Percentiles rank a stretch among this genome's conserved stretches.
phyloP scores from a whole-genome alignment of 2,113 vertebrate species.

The Paradoxurus hermaphroditus region DNA sequence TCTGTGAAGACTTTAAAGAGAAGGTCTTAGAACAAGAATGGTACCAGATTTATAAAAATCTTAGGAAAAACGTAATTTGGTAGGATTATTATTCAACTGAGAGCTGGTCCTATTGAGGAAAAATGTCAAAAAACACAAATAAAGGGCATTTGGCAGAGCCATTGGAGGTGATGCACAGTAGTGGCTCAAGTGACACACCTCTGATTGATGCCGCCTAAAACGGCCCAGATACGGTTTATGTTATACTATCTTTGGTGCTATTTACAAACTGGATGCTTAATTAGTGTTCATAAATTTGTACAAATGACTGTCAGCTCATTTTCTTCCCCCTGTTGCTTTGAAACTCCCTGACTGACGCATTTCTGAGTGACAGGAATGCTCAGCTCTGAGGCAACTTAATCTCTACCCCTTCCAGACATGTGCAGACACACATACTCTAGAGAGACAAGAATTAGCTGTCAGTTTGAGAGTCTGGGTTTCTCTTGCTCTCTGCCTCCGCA shows the following conservation, averaged over 20 bases:
- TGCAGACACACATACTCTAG: not conserved
- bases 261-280: slow-evolving; percentile 55
- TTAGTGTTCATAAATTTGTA: slow-evolving; percentile 40
- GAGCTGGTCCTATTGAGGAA: not conserved
- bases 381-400: not conserved
- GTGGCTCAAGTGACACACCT: accelerated
- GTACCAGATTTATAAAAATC: not conserved
- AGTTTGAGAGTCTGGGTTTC: not conserved
- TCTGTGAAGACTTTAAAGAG: slow-evolving; percentile 5
- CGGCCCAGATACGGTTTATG: not conserved
- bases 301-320: slow-evolving; percentile 28
- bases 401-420: not conserved
- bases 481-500: not conserved
- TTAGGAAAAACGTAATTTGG: not conserved
- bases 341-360: slow-evolving; percentile 30
- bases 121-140: not conserved
- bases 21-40: not conserved
- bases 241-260: not conserved
- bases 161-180: not conserved
- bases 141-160: not conserved
- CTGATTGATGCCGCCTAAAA: not conserved
- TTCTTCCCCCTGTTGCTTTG: slow-evolving; percentile 15
- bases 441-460: not conserved
- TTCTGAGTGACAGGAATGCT: slow-evolving; percentile 26
- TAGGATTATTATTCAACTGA: not conserved